Percentiles rank a stretch among this genome's conserved stretches.
These are phyloP conservation scores for Dendroctonus valens DNA, from an alignment of 1,140 invertebrate genomes.

Conservation along the genomic window DNA sequence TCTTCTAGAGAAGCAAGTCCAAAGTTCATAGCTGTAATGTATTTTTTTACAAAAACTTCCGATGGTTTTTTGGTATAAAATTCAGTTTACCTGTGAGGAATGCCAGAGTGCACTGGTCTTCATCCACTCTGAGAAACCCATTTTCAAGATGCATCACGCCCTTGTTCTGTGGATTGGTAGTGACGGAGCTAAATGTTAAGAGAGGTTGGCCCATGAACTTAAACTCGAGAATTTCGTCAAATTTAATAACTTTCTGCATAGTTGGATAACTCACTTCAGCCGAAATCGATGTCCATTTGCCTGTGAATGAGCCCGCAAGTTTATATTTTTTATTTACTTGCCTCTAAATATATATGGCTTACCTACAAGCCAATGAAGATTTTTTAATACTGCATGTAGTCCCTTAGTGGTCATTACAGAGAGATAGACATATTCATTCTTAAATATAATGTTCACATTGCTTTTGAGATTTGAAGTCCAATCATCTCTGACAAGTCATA, in stretches of 20 bases:
- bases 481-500: too few species aligned
- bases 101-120: slow-evolving; percentile 57
- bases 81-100: slow-evolving; percentile 48
- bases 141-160: slow-evolving; percentile 65
- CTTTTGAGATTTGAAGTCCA: too few species aligned
- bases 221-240: slow-evolving; percentile 63
- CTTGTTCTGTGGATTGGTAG: slow-evolving; percentile 56
- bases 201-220: slow-evolving; percentile 62
- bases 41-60: background rate
- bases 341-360: background rate
- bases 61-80: background rate
- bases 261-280: slow-evolving; percentile 61
- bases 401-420: slow-evolving; percentile 5
- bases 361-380: slow-evolving; percentile 46
- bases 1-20: slow-evolving; percentile 61
- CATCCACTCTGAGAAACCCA: slow-evolving; percentile 63
- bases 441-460: too few species aligned
- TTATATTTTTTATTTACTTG: background rate
- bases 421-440: too few species aligned
- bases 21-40: slow-evolving; percentile 59
- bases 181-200: slow-evolving; percentile 58
- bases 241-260: slow-evolving; percentile 58
- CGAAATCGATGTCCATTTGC: slow-evolving; percentile 58
- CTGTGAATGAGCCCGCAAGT: slow-evolving; percentile 43
- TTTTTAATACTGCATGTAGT: slow-evolving; percentile 26